Evolutionary conservation across 2,797 vertebrate genomes (phyloP).

Genomic region (Saxicola maurus): DNA sequence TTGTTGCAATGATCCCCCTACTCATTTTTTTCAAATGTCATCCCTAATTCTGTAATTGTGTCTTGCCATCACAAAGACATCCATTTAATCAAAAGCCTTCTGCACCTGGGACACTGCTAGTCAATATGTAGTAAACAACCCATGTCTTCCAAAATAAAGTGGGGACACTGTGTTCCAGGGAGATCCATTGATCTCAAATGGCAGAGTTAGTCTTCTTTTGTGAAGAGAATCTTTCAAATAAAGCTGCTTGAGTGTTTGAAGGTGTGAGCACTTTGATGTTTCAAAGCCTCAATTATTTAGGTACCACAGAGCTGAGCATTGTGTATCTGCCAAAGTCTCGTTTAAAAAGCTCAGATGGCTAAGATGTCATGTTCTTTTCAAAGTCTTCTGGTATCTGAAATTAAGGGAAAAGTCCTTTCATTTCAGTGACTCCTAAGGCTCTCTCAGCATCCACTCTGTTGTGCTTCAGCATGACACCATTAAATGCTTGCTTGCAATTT

Average conservation of each 20-base stretch:
- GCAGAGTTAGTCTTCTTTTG: slow-evolving; percentile 63
- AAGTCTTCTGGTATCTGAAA: slow-evolving; percentile 67
- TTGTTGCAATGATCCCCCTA: not conserved
- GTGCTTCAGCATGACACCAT: slow-evolving; percentile 47
- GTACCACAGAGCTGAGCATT: slow-evolving; percentile 67
- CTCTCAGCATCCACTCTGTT: slow-evolving; percentile 39
- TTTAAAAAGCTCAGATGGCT: slow-evolving; percentile 68
- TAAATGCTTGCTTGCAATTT: slow-evolving; percentile 59
- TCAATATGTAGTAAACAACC: slow-evolving; percentile 60
- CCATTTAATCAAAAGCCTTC: slow-evolving; percentile 54
- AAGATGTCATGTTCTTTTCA: slow-evolving; percentile 69
- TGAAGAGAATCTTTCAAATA: slow-evolving; percentile 72
- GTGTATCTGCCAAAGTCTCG: slow-evolving; percentile 61
- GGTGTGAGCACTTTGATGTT: slow-evolving; percentile 73
- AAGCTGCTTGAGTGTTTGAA: slow-evolving; percentile 74
- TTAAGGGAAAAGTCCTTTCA: slow-evolving; percentile 69
- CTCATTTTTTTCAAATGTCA: not conserved
- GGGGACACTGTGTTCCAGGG: slow-evolving; percentile 39
- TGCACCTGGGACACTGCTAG: slow-evolving; percentile 35
- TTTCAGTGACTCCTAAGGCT: slow-evolving; percentile 59
- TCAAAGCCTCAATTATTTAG: slow-evolving; percentile 78
- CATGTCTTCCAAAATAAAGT: slow-evolving; percentile 50
- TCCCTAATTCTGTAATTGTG: slow-evolving; percentile 17
- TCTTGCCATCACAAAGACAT: slow-evolving; percentile 24
- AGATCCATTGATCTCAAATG: slow-evolving; percentile 70